phyloP scores from a whole-genome alignment of 2,888 invertebrate genomes.

The Liodrosophila aerea region DNA sequence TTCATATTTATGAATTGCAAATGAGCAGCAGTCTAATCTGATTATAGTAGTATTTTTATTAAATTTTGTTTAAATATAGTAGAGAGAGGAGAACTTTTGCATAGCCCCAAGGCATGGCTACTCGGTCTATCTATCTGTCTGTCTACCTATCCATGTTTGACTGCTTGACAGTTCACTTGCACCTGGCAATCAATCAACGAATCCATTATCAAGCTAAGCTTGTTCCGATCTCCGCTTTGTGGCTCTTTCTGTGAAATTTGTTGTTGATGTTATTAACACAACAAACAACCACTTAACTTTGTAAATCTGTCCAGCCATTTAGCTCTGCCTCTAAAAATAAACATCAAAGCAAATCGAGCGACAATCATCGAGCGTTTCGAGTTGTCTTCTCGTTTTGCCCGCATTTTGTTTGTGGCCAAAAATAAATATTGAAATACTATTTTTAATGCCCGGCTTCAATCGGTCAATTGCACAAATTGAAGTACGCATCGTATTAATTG shows the following conservation, averaged over 20 bases:
- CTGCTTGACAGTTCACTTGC: slow-evolving; percentile 50
- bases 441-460: slow-evolving; percentile 46
- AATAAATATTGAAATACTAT: slow-evolving; percentile 72
- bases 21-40: not conserved
- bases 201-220: slow-evolving; percentile 44
- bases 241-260: slow-evolving; percentile 7
- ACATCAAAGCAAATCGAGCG: slow-evolving; percentile 56
- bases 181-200: slow-evolving; percentile 51
- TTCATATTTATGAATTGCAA: not conserved
- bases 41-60: too few species aligned
- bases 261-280: slow-evolving; percentile 67
- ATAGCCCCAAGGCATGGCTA: slow-evolving; percentile 16
- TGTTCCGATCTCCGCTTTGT: not conserved
- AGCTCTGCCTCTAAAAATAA: slow-evolving; percentile 58
- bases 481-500: slow-evolving; percentile 44
- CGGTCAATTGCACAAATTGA: slow-evolving; percentile 64
- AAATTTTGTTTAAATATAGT: too few species aligned
- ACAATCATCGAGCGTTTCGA: too few species aligned
- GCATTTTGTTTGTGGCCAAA: slow-evolving; percentile 42
- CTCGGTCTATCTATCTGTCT: slow-evolving; percentile 1
- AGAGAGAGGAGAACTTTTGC: too few species aligned
- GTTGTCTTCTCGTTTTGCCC: not conserved
- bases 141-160: slow-evolving; percentile 7
- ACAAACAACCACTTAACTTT: slow-evolving; percentile 70
- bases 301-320: slow-evolving; percentile 64